These are phyloP conservation scores for Fulica atra DNA, from an alignment of 2,113 vertebrate species.

Conservation along the genomic window DNA sequence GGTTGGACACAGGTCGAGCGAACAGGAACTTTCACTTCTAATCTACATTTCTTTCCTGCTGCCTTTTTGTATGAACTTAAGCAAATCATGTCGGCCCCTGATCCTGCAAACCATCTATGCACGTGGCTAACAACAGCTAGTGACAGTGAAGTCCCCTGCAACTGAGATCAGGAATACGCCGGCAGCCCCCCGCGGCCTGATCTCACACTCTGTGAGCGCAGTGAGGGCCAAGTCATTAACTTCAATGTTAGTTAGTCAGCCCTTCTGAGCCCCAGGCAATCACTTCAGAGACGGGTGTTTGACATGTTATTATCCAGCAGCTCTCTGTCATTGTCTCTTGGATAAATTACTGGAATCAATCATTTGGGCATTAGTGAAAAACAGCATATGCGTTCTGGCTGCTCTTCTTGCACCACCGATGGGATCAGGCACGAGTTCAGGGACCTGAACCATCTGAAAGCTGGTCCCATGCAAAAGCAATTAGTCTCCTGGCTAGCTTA, in stretches of 20 bases:
- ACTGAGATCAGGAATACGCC: background rate
- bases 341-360: conserved; percentile 30
- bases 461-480: background rate
- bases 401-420: background rate
- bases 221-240: background rate
- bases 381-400: background rate
- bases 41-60: background rate
- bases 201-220: background rate
- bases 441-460: background rate
- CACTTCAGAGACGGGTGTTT: background rate
- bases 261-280: background rate
- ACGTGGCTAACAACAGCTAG: background rate
- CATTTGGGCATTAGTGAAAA: background rate
- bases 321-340: background rate
- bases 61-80: background rate
- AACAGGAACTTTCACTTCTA: background rate
- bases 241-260: background rate
- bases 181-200: background rate
- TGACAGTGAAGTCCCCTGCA: background rate
- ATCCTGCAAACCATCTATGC: background rate
- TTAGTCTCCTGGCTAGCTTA: background rate
- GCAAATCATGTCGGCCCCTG: background rate
- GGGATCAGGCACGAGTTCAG: background rate
- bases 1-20: background rate
- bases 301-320: background rate